Conservation (phyloP, 2,113 vertebrate species). For the Typhlomys cinereus region DNA sequence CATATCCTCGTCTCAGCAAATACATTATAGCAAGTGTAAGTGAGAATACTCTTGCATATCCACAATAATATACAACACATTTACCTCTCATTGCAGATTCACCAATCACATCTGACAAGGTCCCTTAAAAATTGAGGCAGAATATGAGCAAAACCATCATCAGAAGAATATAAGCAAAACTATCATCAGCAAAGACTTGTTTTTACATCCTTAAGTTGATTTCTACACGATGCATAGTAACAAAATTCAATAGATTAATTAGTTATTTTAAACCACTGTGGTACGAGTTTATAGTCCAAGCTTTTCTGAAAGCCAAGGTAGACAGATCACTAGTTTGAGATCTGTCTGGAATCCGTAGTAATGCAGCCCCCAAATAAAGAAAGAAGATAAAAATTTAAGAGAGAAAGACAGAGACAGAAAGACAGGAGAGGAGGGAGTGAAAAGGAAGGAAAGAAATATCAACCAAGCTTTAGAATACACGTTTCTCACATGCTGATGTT, state of each 20-base stretch:
- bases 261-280: not conserved
- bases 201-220: not conserved
- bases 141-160: no score
- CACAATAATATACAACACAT: not conserved
- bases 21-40: not conserved
- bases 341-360: not conserved
- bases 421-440: fast-evolving
- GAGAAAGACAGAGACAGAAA: fast-evolving
- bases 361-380: not conserved
- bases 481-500: not conserved
- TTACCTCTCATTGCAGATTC: not conserved
- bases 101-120: not conserved
- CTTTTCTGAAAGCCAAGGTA: not conserved
- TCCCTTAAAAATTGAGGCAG: not conserved
- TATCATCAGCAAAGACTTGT: not conserved
- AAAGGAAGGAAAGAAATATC: not conserved
- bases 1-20: not conserved
- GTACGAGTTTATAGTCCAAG: not conserved
- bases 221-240: not conserved
- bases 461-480: not conserved
- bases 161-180: not conserved
- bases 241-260: not conserved
- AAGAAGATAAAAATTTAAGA: not conserved
- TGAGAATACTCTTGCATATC: not conserved
- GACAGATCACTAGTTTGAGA: not conserved